A percentile compares a stretch with the other conserved stretches of the same genome.
Evolutionary conservation across 1,140 invertebrate species (phyloP).

Genomic region (Bombyx mandarina): DNA sequence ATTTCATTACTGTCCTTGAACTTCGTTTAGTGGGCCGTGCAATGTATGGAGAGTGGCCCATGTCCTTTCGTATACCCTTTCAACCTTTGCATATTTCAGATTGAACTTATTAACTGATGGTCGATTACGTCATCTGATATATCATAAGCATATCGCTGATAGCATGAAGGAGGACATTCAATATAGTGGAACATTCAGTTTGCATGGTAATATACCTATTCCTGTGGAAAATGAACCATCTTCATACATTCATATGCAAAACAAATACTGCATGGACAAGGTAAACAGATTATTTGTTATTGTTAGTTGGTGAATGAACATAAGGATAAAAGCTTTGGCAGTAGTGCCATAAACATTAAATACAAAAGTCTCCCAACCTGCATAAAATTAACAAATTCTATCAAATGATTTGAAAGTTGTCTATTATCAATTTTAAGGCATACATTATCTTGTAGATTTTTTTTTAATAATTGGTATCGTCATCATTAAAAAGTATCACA

Average conservation of each 20-base stretch:
- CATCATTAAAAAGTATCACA: too few species aligned
- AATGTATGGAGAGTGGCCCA: too few species aligned
- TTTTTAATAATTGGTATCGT: too few species aligned
- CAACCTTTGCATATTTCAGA: constrained; percentile 35
- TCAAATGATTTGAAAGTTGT: background rate
- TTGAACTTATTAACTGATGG: constrained; percentile 79
- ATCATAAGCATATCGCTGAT: constrained; percentile 69
- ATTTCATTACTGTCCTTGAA: too few species aligned
- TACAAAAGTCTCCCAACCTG: too few species aligned
- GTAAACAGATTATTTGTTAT: constrained; percentile 43
- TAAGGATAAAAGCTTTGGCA: too few species aligned
- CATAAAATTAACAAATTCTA: background rate
- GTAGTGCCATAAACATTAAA: too few species aligned
- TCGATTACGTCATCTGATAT: constrained; percentile 78
- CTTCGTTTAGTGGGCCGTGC: too few species aligned
- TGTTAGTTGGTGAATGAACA: too few species aligned
- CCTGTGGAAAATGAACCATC: constrained; percentile 69
- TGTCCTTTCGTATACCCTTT: background rate
- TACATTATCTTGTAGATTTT: background rate
- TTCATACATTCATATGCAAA: constrained; percentile 79
- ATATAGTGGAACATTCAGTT: constrained; percentile 35
- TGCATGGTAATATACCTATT: constrained; percentile 52
- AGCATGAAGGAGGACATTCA: constrained; percentile 66
- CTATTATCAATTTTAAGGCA: background rate
- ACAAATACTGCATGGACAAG: constrained; percentile 85